Evolutionary conservation across 37 sponge, comb jelly and placozoan species (phyloP), one percentile per base, ranked within the genome.

Genomic region (Eunapius fragilis): DNA sequence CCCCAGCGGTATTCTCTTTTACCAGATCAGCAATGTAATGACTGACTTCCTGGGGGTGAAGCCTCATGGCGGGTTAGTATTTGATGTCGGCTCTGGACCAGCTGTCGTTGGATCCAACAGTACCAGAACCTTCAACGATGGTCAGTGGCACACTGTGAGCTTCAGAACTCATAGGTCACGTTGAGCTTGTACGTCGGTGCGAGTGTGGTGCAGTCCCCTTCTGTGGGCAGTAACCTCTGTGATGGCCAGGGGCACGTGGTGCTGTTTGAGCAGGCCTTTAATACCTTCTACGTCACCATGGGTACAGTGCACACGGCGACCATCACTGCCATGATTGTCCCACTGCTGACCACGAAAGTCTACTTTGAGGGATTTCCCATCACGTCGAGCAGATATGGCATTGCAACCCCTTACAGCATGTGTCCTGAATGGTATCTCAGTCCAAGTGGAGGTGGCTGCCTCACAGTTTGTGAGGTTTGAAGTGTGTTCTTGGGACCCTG

Each of bases 1-100:
- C 23, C 37, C 74, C 2, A 31, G 31, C 36, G 96, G 91, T 0
- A 69, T 77, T 17, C 35, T 95, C 11, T 13, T 92, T 50, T 92
- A 90, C 82, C 70, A 82, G n/a, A 86, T 83, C 49, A 76, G 83
- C 47, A 37, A 70, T 3, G 77, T 75, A 14, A 25, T 74, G 37
- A 67, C 76, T 11, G 92, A 95, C 79, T 72, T 81, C n/a, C 26
- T 95, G 33, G 91, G 91, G 7, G 41, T 96, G 74, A 84, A 93
- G 41, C 84, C 93, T 6, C 74, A 77, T 31, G 77, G 69, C 89
- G 0, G 88, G 84, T 86, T 96, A 74, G 31, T 88, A 38, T 96
- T 85, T 37, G 88, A 96, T 77, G 68, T 76, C 37, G 96, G 93
- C 26, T 77, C 50, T 71, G 96, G 96, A n/a, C 80, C 89, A 34